These are phyloP conservation scores for Gallirallus australis DNA, from an alignment of 2,797 vertebrate genomes.

Conservation along the genomic window DNA sequence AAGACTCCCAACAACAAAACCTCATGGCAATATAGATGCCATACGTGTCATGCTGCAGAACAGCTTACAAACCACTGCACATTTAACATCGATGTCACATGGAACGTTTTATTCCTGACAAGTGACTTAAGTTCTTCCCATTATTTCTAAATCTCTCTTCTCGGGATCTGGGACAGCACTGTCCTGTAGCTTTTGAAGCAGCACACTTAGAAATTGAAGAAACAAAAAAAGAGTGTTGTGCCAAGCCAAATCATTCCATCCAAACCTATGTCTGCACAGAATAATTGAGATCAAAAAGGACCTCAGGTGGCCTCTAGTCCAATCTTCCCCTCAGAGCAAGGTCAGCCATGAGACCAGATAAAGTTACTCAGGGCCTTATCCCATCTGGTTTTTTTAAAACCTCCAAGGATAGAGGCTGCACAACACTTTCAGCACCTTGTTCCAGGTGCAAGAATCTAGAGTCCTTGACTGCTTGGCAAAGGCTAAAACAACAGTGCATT, in stretches of 20 bases:
- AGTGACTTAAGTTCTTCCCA: neutral
- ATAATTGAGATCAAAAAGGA: neutral
- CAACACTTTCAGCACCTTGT: neutral
- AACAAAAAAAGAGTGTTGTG: neutral
- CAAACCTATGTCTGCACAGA: neutral
- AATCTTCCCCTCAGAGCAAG: neutral
- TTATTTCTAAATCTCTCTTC: neutral
- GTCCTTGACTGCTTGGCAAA: no score
- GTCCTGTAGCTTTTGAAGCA: neutral
- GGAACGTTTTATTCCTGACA: neutral
- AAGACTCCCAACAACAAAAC: neutral
- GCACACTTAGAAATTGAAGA: neutral
- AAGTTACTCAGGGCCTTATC: neutral
- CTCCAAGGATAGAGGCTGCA: neutral
- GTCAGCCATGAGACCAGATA: neutral
- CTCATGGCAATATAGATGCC: fast-evolving
- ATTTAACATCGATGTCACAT: neutral
- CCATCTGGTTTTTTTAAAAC: neutral
- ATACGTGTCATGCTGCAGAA: fast-evolving
- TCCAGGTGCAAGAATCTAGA: neutral
- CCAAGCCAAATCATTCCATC: neutral
- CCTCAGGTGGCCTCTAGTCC: no score
- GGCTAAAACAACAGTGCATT: no score
- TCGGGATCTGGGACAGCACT: neutral
- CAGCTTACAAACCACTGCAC: neutral